phyloP scores from a whole-genome alignment of 2,888 invertebrate species.

The Tridacna crocea region DNA sequence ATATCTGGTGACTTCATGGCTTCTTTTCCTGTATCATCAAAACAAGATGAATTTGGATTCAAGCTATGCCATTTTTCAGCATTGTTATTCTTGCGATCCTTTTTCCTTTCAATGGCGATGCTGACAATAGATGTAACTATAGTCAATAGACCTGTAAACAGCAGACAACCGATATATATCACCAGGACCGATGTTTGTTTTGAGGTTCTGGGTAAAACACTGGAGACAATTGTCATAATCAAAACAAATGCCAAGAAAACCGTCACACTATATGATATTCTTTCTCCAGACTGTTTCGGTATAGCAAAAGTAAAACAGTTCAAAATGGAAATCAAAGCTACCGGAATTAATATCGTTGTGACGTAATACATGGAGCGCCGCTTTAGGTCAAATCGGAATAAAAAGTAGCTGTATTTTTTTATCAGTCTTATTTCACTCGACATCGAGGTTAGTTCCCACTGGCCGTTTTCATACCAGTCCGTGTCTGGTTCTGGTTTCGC shows the following conservation, averaged over 20 bases:
- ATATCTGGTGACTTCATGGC: not conserved
- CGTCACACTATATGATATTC: not conserved
- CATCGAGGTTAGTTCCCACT: not conserved
- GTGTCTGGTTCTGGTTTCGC: not conserved
- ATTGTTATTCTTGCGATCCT: not conserved
- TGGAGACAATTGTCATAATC: not conserved
- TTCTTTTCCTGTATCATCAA: no score
- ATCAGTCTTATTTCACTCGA: not conserved
- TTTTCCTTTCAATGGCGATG: not conserved
- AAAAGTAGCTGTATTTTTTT: not conserved
- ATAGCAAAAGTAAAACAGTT: conserved; percentile 11
- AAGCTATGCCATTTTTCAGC: no score
- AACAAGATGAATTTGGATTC: no score
- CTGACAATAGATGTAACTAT: conserved; percentile 3
- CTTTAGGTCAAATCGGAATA: conserved; percentile 1
- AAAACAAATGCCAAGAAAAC: not conserved
- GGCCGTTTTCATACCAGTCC: not conserved
- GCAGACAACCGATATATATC: not conserved
- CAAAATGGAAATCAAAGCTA: not conserved
- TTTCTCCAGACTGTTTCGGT: conserved; percentile 7
- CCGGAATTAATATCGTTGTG: not conserved
- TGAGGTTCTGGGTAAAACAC: conserved; percentile 1
- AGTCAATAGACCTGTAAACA: not conserved
- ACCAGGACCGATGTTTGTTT: conserved; percentile 14
- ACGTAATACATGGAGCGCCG: conserved; percentile 5